Evolutionary conservation across 2,888 invertebrate genomes (phyloP), one percentile per base, ranked within the genome.

Genomic region (Hirtodrosophila histrioides): DNA sequence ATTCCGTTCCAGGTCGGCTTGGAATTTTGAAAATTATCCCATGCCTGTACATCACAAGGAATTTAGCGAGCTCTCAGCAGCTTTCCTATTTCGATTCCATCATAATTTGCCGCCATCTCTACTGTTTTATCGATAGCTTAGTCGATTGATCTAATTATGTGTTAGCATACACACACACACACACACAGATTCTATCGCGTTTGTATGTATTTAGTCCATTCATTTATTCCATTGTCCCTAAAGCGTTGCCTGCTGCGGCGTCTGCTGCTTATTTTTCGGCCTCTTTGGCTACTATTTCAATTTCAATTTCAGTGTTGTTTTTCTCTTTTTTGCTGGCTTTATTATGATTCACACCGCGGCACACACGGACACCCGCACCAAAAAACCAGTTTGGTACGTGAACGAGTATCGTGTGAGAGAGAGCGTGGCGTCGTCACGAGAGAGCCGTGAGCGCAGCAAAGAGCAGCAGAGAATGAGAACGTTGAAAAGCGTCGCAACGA

Each of bases 201-300:
- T 53, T 29, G 24, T 35, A 45, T 69, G 56, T 37, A 64, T 63
- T 48, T 53, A 53, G 62, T 68, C 60, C 61, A 65, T 51, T 66
- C 61, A 66, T 41, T 71, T 54, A 49, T 58, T 51, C 55, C 51
- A 71, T 74, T 70, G 61, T 75, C 35, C 45, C 57, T 31, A 27
- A 12, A 27, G 27, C 44, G 37, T 27, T 62, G 55, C 23, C 36
- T 56, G 27, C 43, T 56, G 35, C 49, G 49, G 41, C 29, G 11
- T 37, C 11, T 43, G 41, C 39, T 36, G 40, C 37, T 63, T 51
- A 29, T 41, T 60, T 41, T 51, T 60, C 50, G 48, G 29, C 50
- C 44, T 67, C 64, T 64, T 73, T 63, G 69, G 81, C 84, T 80
- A 86, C 81, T 80, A 86, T 77, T 82, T 82, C 81, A 86, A 72